Percentiles rank a stretch among this genome's conserved stretches.
Evolutionary conservation across 2,888 invertebrate species (phyloP).

Genomic region (Macaria liturata): DNA sequence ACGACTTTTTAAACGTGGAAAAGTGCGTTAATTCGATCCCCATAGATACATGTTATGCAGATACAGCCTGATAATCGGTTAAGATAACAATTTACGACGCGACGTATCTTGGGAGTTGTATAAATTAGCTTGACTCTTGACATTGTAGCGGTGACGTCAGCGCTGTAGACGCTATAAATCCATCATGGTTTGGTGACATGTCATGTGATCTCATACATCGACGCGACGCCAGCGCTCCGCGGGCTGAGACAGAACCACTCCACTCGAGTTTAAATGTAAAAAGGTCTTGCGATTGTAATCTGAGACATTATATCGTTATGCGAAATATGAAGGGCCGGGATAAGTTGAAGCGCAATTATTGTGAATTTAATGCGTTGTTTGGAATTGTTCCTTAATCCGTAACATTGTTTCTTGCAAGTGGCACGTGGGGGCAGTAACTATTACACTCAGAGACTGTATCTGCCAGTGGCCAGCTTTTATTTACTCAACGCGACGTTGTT

Average conservation of each 20-base stretch:
- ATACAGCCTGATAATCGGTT: too few species aligned
- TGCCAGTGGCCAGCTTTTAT: not conserved
- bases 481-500: too few species aligned
- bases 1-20: constrained; percentile 2
- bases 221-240: too few species aligned
- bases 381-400: constrained; percentile 21
- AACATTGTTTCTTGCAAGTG: constrained; percentile 18
- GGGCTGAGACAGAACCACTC: constrained; percentile 10
- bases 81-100: too few species aligned
- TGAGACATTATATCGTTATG: constrained; percentile 41
- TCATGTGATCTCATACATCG: too few species aligned
- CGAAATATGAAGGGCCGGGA: constrained; percentile 39
- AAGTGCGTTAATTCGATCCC: too few species aligned
- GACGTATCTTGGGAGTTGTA: too few species aligned
- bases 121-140: too few species aligned
- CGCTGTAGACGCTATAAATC: too few species aligned
- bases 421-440: constrained; percentile 18
- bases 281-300: constrained; percentile 31
- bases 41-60: too few species aligned
- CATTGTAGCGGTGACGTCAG: too few species aligned
- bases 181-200: too few species aligned
- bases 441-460: constrained; percentile 16
- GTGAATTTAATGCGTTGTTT: constrained; percentile 33
- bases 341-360: constrained; percentile 38
- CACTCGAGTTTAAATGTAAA: constrained; percentile 18